phyloP scores from a whole-genome alignment of 2,888 invertebrate species.

The Plebejus anna region DNA sequence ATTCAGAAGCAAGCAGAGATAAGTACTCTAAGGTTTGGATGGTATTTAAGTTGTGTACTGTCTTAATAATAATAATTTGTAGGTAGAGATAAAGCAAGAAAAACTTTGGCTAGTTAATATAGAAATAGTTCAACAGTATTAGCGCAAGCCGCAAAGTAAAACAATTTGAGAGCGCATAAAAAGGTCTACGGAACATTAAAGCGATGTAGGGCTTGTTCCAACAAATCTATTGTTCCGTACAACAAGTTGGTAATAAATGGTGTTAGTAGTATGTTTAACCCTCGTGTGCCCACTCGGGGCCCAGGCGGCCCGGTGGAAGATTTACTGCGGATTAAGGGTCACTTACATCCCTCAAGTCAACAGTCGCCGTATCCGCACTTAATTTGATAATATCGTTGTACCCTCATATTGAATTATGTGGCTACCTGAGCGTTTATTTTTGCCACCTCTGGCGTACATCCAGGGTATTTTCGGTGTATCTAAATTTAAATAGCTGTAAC shows the following conservation, averaged over 20 bases:
- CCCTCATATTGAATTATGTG: constrained; percentile 54
- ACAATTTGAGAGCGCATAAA: neutral
- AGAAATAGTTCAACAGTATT: neutral
- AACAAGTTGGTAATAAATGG: constrained; percentile 71
- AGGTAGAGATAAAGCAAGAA: neutral
- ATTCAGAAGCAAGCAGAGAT: too few species aligned
- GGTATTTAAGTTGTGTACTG: neutral
- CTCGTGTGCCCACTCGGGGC: constrained; percentile 47
- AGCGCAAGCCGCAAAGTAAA: neutral
- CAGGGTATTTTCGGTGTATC: constrained; percentile 13
- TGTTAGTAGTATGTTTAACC: constrained; percentile 70
- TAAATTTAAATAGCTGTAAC: neutral
- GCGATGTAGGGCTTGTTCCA: constrained; percentile 37
- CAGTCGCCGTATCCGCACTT: constrained; percentile 64
- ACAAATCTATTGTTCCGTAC: constrained; percentile 46
- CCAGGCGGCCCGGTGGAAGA: constrained; percentile 58
- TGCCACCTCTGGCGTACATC: constrained; percentile 10
- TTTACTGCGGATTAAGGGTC: constrained; percentile 77
- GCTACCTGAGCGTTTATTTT: constrained; percentile 33
- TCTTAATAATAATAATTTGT: neutral
- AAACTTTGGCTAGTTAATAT: neutral
- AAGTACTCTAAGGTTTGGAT: neutral
- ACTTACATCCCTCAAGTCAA: constrained; percentile 74
- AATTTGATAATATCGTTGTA: constrained; percentile 64
- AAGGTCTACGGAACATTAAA: constrained; percentile 33